Percentiles rank a stretch among this genome's conserved stretches.
Evolutionary conservation across 2,797 vertebrate species (phyloP).

Genomic region (Lepus townsendii): DNA sequence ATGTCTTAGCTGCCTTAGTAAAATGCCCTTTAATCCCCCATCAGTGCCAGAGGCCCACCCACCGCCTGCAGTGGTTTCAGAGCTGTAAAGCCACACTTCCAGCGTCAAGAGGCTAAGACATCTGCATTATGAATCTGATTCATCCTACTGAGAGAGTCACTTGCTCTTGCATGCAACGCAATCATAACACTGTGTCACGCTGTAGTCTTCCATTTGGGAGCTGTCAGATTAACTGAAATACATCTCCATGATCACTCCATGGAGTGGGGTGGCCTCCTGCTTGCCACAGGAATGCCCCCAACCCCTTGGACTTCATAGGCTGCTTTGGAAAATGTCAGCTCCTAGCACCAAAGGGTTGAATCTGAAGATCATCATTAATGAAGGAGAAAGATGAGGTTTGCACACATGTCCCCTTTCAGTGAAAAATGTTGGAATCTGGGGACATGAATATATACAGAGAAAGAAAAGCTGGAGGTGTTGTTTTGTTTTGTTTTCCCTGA

Average conservation of each 20-base stretch:
- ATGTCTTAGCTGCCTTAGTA: slow-evolving; percentile 89
- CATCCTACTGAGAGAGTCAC: slow-evolving; percentile 81
- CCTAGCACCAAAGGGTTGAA: slow-evolving; percentile 90
- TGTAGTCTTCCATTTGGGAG: slow-evolving; percentile 84
- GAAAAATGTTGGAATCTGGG: slow-evolving; percentile 81
- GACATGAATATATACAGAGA: slow-evolving; percentile 78
- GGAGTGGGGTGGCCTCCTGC: slow-evolving; percentile 60
- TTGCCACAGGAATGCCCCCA: slow-evolving; percentile 33
- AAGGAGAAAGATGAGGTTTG: slow-evolving; percentile 87
- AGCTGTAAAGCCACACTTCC: slow-evolving; percentile 71
- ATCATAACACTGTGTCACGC: slow-evolving; percentile 64
- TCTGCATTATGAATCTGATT: slow-evolving; percentile 77
- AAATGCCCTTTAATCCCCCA: slow-evolving; percentile 86
- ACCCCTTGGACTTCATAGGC: slow-evolving; percentile 69
- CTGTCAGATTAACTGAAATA: slow-evolving; percentile 78
- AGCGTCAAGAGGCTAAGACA: slow-evolving; percentile 87
- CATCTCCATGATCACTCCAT: slow-evolving; percentile 79
- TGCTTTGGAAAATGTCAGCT: slow-evolving; percentile 84
- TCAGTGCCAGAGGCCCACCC: slow-evolving; percentile 83
- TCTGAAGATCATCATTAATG: slow-evolving; percentile 89
- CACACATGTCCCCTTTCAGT: slow-evolving; percentile 83
- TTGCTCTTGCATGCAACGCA: slow-evolving; percentile 77
- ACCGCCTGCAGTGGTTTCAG: slow-evolving; percentile 89
- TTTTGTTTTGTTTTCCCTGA: slow-evolving; percentile 68
- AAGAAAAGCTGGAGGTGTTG: slow-evolving; percentile 79